Evolutionary conservation across 1,140 invertebrate genomes (phyloP).

Genomic region (Thrips palmi): DNA sequence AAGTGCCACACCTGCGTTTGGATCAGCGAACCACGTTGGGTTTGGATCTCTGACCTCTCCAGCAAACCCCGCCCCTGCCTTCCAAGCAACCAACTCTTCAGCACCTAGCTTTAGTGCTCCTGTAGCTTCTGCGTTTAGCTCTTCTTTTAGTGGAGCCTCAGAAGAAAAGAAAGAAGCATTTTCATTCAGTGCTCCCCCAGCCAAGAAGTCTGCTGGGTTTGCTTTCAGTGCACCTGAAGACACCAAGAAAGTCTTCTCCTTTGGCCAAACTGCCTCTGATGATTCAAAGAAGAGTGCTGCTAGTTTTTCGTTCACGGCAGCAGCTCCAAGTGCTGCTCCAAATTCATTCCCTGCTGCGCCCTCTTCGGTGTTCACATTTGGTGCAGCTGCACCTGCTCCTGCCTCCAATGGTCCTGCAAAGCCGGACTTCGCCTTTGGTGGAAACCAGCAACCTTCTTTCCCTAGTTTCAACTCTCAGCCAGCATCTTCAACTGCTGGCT

Average conservation of each 20-base stretch:
- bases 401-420: slow-evolving; percentile 17
- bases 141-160: slow-evolving; percentile 6
- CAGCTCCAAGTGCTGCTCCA: slow-evolving; percentile 1
- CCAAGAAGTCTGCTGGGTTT: background rate
- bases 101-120: background rate
- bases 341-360: slow-evolving; percentile 5
- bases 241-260: background rate
- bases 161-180: background rate
- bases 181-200: slow-evolving; percentile 1
- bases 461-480: slow-evolving; percentile 18
- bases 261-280: background rate
- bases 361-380: slow-evolving; percentile 25
- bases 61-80: too few species aligned
- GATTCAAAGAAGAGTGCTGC: background rate
- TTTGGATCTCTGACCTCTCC: too few species aligned
- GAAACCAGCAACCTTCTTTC: slow-evolving; percentile 6
- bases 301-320: background rate
- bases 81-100: slow-evolving; percentile 8
- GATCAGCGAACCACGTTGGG: too few species aligned
- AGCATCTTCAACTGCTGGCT: background rate
- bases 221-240: background rate
- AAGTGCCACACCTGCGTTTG: too few species aligned
- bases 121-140: slow-evolving; percentile 3
- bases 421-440: background rate
- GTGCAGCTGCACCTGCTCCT: slow-evolving; percentile 21